phyloP scores from a whole-genome alignment of 2,113 vertebrate genomes.

The Oryzias melastigma region DNA sequence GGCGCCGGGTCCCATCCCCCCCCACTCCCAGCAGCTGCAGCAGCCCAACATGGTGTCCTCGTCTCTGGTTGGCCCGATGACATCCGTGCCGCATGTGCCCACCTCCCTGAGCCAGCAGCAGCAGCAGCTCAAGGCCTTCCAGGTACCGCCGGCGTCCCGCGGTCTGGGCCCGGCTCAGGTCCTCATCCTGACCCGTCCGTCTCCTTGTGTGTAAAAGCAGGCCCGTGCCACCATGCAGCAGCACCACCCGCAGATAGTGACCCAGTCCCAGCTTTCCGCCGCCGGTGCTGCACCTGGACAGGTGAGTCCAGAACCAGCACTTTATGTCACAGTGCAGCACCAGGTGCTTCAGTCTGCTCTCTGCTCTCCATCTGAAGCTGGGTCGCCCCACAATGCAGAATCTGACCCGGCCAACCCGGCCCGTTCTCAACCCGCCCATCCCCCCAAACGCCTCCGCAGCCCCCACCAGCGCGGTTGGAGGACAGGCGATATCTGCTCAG shows the following conservation, averaged over 20 bases:
- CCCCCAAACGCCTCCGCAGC: constrained; percentile 76
- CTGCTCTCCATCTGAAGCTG: constrained; percentile 77
- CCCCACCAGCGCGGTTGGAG: constrained; percentile 57
- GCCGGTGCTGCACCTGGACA: constrained; percentile 71
- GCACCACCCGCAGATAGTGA: constrained; percentile 66
- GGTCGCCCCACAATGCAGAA: constrained; percentile 88
- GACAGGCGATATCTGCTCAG: constrained; percentile 85
- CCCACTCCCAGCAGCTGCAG: constrained; percentile 67
- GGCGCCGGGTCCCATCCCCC: constrained; percentile 75
- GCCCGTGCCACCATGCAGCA: constrained; percentile 77
- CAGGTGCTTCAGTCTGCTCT: constrained; percentile 2
- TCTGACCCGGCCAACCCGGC: constrained; percentile 84
- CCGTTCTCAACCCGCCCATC: constrained; percentile 77
- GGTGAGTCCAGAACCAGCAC: constrained; percentile 77
- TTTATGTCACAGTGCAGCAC: too few species aligned
- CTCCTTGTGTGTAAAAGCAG: constrained; percentile 42
- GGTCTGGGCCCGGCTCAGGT: not conserved
- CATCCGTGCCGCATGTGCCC: constrained; percentile 60
- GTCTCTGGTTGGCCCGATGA: constrained; percentile 68
- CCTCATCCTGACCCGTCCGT: not conserved
- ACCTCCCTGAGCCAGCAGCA: constrained; percentile 68
- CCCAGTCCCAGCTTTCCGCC: constrained; percentile 70
- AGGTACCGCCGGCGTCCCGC: constrained; percentile 52
- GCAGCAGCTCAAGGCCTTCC: constrained; percentile 68
- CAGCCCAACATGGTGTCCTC: constrained; percentile 69